Percentiles rank a stretch among this genome's conserved stretches.
phyloP scores from a whole-genome alignment of 2,113 vertebrate genomes.

The Osmerus eperlanus region DNA sequence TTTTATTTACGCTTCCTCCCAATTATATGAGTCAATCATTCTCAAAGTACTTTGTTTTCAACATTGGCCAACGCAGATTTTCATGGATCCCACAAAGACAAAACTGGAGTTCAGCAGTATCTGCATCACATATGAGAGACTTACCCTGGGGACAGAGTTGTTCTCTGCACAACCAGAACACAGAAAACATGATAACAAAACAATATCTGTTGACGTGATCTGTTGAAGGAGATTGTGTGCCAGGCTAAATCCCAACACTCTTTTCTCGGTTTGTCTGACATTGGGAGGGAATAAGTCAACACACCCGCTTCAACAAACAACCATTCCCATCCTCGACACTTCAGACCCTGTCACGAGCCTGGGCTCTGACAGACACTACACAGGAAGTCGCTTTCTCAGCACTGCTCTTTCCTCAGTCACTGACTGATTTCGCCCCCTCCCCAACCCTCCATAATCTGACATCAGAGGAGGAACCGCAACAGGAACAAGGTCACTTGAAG shows the following conservation, averaged over 20 bases:
- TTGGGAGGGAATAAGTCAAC: constrained; percentile 26
- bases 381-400: too few relatives aligned
- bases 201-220: neutral
- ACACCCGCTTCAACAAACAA: constrained; percentile 34
- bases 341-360: too few relatives aligned
- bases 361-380: too few relatives aligned
- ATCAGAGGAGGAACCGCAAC: constrained; percentile 59
- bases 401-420: too few relatives aligned
- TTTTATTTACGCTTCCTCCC: constrained; percentile 5
- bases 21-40: constrained; percentile 9
- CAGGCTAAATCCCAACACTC: constrained; percentile 20
- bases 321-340: too few relatives aligned
- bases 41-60: constrained; percentile 20
- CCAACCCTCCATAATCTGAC: neutral
- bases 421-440: too few relatives aligned
- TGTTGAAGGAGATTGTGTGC: constrained; percentile 25
- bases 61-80: constrained; percentile 13
- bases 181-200: constrained; percentile 35
- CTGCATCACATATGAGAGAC: constrained; percentile 31
- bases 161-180: constrained; percentile 47
- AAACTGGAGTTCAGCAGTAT: neutral
- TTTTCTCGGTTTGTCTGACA: constrained; percentile 18
- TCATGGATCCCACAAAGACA: constrained; percentile 10
- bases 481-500: constrained; percentile 53
- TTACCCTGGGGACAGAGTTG: constrained; percentile 51